A percentile compares a stretch with the other conserved stretches of the same genome.
Conservation (phyloP, 1,140 invertebrate species). For the Zaprionus lachaisei region DNA sequence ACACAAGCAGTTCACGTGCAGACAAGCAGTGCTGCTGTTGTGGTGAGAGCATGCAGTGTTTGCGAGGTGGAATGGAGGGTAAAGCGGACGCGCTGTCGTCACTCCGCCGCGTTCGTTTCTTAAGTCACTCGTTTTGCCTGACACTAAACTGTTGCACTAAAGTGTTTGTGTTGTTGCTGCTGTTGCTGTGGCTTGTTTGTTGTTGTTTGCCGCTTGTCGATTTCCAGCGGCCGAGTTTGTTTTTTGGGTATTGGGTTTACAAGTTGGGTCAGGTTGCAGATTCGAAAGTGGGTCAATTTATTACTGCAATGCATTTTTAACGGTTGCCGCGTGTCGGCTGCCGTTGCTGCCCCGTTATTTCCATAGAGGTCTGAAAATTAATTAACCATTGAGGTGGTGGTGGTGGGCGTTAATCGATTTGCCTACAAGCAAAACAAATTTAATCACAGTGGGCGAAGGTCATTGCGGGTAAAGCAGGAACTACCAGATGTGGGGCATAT, state of each 20-base stretch:
- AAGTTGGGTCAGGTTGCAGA: conserved; percentile 83
- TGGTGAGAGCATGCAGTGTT: not conserved
- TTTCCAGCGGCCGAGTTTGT: conserved; percentile 68
- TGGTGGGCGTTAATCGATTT: conserved; percentile 55
- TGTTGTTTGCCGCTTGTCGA: conserved; percentile 72
- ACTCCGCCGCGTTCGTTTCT: conserved; percentile 71
- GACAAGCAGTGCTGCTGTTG: conserved; percentile 1
- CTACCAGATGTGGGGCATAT: conserved; percentile 31
- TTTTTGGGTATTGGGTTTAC: conserved; percentile 57
- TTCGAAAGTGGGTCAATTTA: conserved; percentile 83
- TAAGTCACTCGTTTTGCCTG: conserved; percentile 79
- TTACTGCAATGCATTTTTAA: conserved; percentile 77
- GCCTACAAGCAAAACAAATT: conserved; percentile 43
- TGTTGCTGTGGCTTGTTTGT: conserved; percentile 50
- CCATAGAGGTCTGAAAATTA: conserved; percentile 55
- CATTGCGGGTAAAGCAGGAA: conserved; percentile 51
- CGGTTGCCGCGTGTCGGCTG: conserved; percentile 20
- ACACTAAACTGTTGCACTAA: conserved; percentile 81
- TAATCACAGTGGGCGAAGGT: conserved; percentile 60
- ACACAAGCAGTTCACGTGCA: conserved; percentile 66
- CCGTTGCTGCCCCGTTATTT: conserved; percentile 44
- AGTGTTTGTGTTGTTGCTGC: conserved; percentile 70
- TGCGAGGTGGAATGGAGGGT: not conserved
- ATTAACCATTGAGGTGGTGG: conserved; percentile 57
- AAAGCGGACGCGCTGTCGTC: conserved; percentile 39